Evolutionary conservation across 2,888 invertebrate species (phyloP), one percentile per base, ranked within the genome.

Genomic region (Hypolimnas misippus): DNA sequence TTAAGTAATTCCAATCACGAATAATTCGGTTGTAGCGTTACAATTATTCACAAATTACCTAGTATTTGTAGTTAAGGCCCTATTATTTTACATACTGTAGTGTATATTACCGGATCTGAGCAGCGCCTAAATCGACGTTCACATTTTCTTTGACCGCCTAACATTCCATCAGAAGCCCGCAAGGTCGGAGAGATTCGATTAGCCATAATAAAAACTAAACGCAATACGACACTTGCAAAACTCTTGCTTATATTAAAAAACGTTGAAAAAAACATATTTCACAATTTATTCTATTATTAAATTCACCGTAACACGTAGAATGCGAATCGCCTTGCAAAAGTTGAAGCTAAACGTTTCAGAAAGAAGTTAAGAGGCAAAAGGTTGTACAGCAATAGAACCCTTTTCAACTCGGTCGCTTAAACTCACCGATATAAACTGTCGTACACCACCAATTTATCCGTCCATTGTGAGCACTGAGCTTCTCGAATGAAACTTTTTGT

Each of bases 301-400:
- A 87, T 80, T 78, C 72, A 71, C 69, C 60, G 57, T 70, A 73
- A 70, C 71, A 65, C 65, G 65, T 65, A 84, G 86, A 87, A 88
- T 85, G 86, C 82, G 78, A 83, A 78, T 76, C 77, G 80, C 81
- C 84, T 87, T 82, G 86, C 86, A 82, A 86, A 84, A 83, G 76
- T 77, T 73, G 69, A 72, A 73, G 73, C 76, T 76, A 79, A 49
- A 49, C 25, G 21, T 49, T 49, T 49, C 49, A 49, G 49, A 49
- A 49, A 49, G 78, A 82, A 75, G 75, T 74, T 73, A 70, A 69
- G 75, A 70, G 71, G 65, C 60, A 74, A 73, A 76, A 77, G 78
- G 75, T 73, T 73, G 74, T 70, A 74, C 72, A 78, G 78, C 75
- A 69, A 72, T 76, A 79, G 75, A 73, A 75, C 78, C 81, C 83